Conservation (phyloP, 2,888 invertebrate genomes). For the Teleiodes luculella region DNA sequence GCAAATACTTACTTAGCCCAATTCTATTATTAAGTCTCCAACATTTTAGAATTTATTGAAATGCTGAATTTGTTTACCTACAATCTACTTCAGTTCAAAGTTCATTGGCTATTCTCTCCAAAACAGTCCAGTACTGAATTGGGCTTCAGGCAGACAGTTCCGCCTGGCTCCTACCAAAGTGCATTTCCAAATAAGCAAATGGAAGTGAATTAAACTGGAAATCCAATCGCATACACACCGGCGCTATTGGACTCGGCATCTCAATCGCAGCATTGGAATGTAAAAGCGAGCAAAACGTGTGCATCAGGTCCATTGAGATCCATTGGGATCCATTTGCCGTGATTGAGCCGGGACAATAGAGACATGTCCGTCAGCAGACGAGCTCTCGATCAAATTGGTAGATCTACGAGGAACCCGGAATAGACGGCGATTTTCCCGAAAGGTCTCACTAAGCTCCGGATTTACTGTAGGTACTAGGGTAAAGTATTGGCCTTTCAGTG, state of each 20-base stretch:
- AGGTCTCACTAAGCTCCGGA: not conserved
- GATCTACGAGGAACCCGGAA: slow-evolving; percentile 21
- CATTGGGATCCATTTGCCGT: slow-evolving; percentile 57
- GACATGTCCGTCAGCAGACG: slow-evolving; percentile 16
- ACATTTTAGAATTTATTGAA: too few relatives aligned
- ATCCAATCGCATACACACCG: not conserved
- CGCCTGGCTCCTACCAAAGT: not conserved
- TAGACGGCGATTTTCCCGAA: slow-evolving; percentile 13
- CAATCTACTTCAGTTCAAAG: too few relatives aligned
- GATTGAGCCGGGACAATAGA: slow-evolving; percentile 46
- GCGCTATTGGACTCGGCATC: slow-evolving; percentile 28
- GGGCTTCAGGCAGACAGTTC: not conserved
- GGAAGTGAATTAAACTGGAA: slow-evolving; percentile 2
- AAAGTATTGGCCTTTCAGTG: not conserved
- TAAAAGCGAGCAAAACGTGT: slow-evolving; percentile 61
- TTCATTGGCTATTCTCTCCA: too few relatives aligned
- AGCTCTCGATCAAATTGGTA: slow-evolving; percentile 22
- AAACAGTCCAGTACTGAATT: too few relatives aligned
- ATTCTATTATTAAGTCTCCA: too few relatives aligned
- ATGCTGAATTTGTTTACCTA: too few relatives aligned
- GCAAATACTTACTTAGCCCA: not conserved
- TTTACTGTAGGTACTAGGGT: not conserved
- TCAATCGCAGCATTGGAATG: slow-evolving; percentile 45
- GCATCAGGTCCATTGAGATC: slow-evolving; percentile 47
- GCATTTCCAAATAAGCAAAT: slow-evolving; percentile 4